Base-by-base conservation (phyloP, 2,888 invertebrate species). In the Dynastes maya region DNA sequence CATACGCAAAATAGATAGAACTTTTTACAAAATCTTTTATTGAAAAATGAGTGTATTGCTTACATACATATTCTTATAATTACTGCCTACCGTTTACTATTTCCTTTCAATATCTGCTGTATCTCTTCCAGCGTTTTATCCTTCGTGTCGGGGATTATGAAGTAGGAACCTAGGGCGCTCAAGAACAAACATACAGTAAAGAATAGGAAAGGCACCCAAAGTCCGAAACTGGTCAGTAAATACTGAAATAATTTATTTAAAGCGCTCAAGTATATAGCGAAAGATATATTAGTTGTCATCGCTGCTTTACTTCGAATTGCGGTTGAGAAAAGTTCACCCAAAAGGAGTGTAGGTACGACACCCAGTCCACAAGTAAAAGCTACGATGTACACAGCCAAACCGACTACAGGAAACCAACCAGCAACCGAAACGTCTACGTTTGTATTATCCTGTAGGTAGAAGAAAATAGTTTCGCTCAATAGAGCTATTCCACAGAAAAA, bases 61-160 rank as follows among this genome's bases (percentile, higher is more conserved):
- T 32, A 63, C 63, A 63, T 55, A 55, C 11, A 16, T 27, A 22
- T 16, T 58, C 32, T 63, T 32, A 63, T 11, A 63, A 4, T 32
- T 29, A 63, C 11, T 29, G 9, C 11, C 29, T 13, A 29, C 13
- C 11, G 27, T 32, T 63, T 63, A 27, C 51, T 68, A n/a, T 74
- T 61, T 61, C 72, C 72, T 61, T 85, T 86, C 40, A 88, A 82
- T 13, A 82, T 80, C 79, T 87, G 86, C 78, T 88, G 88, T 71
- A 88, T 88, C 83, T 88, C 86, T 77, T 88, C 87, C 40, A 88
- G 82, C 11, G 87, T 87, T 79, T 86, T 87, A 2, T 87, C 88
- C 81, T 85, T 86, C 0, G 88, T 88, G 78, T 88, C 87, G 2
- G 88, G 88, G 63, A 88, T 82, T 77, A 85, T 83, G 80, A 80